phyloP scores from a whole-genome alignment of 2,797 vertebrate species.

The Tinamus major region DNA sequence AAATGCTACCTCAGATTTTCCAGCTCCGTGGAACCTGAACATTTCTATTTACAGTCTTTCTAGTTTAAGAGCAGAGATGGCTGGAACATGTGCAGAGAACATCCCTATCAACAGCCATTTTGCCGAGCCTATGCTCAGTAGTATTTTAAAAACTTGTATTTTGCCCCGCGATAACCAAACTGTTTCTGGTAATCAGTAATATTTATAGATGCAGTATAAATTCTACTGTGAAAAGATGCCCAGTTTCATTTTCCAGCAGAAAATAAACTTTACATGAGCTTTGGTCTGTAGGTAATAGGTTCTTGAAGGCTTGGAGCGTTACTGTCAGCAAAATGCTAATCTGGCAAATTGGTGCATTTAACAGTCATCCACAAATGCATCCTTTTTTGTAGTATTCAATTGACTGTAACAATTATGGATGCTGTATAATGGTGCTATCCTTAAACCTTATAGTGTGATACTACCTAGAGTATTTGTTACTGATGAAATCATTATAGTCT shows the following conservation, averaged over 20 bases:
- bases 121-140: not conserved
- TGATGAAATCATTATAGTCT: constrained; percentile 56
- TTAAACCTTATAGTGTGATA: constrained; percentile 44
- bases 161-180: not conserved
- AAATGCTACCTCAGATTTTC: not conserved
- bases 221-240: constrained; percentile 6
- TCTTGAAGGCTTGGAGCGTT: constrained; percentile 41
- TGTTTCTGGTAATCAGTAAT: not conserved
- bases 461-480: constrained; percentile 46
- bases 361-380: constrained; percentile 23
- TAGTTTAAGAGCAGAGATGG: not conserved
- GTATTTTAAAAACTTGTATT: not conserved
- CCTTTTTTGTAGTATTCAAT: constrained; percentile 35
- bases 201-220: not conserved
- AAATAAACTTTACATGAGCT: constrained; percentile 21
- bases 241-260: constrained; percentile 29
- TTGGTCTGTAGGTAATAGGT: constrained; percentile 49
- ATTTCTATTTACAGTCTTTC: not conserved
- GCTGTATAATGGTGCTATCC: constrained; percentile 45
- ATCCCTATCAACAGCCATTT: not conserved
- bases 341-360: constrained; percentile 35
- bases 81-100: not conserved
- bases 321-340: constrained; percentile 59
- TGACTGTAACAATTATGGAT: constrained; percentile 56
- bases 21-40: not conserved